Conservation (phyloP, 2,888 invertebrate genomes). For the Clepsis dumicolana region DNA sequence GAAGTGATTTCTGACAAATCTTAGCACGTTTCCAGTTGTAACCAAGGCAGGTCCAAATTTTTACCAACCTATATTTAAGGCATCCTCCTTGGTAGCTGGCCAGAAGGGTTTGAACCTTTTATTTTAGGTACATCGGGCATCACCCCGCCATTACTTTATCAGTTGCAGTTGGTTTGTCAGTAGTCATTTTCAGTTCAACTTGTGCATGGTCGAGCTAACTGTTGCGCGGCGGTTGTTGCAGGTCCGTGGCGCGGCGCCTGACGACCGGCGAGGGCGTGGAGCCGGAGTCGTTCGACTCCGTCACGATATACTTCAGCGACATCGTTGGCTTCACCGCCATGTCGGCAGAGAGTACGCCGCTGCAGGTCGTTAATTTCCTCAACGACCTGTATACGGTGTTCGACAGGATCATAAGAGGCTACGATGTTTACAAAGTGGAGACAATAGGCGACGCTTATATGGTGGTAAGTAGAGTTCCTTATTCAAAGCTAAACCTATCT, state of each 20-base stretch:
- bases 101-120: background rate
- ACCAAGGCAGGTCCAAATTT: background rate
- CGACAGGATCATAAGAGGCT: slow-evolving; percentile 97
- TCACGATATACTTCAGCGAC: slow-evolving; percentile 98
- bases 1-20: background rate
- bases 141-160: too few species aligned
- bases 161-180: background rate
- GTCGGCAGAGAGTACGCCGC: slow-evolving; percentile 97
- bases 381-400: slow-evolving; percentile 99
- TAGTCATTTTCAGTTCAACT: background rate
- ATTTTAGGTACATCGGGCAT: too few species aligned
- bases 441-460: slow-evolving; percentile 94
- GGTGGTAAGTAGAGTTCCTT: slow-evolving; percentile 81
- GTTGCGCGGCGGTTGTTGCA: slow-evolving; percentile 71
- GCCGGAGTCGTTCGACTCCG: slow-evolving; percentile 96
- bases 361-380: slow-evolving; percentile 97
- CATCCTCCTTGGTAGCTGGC: background rate
- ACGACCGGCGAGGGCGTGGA: slow-evolving; percentile 96
- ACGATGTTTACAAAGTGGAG: slow-evolving; percentile 99
- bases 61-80: background rate
- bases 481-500: background rate
- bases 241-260: slow-evolving; percentile 94
- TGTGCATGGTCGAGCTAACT: background rate
- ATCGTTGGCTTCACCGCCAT: slow-evolving; percentile 98
- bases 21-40: background rate